phyloP scores from a whole-genome alignment of 2,113 vertebrate genomes.

The Plecotus auritus region DNA sequence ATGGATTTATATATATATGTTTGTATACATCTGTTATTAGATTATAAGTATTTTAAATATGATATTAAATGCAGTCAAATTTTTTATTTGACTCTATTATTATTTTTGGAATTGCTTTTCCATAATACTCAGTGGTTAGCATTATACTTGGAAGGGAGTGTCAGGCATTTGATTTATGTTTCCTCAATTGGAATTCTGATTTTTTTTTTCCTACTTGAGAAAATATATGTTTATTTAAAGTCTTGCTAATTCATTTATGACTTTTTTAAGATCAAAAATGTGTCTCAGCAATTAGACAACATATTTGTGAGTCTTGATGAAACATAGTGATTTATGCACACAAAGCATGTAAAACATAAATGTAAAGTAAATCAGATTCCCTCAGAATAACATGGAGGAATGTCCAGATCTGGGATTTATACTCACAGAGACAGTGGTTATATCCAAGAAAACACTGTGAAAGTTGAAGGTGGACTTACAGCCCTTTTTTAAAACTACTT shows the following conservation, averaged over 20 bases:
- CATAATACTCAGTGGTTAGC: background rate
- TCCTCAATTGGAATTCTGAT: background rate
- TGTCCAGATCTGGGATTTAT: background rate
- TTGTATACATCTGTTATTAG: background rate
- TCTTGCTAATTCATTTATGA: background rate
- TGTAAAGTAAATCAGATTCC: background rate
- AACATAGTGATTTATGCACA: background rate
- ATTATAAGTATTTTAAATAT: background rate
- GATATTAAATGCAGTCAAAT: background rate
- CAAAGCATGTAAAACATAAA: background rate
- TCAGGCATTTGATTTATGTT: background rate
- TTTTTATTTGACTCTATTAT: background rate
- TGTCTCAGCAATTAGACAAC: background rate
- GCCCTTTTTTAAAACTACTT: background rate
- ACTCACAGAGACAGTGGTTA: background rate
- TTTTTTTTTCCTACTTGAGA: background rate
- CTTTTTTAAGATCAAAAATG: background rate
- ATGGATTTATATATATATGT: background rate
- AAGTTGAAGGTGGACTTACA: background rate
- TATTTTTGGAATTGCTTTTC: background rate
- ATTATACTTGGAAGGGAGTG: background rate
- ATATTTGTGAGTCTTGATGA: background rate
- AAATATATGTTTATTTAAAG: background rate
- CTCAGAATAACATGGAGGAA: background rate
- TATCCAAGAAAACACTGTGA: background rate